Evolutionary conservation across 2,113 vertebrate genomes (phyloP).

Genomic region (Cryptotis parvus): DNA sequence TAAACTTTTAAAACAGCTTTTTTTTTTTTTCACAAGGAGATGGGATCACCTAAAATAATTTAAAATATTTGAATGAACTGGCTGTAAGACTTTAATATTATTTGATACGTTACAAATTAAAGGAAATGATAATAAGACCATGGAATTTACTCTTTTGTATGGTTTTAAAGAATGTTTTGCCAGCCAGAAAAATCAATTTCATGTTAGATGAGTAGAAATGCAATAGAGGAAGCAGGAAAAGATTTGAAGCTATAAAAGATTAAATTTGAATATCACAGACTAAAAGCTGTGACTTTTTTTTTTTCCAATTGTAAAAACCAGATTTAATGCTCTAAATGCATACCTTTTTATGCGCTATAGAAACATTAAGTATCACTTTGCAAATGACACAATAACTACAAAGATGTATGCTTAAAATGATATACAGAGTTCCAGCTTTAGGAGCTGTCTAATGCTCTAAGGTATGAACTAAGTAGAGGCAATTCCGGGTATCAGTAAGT

Average conservation of each 20-base stretch:
- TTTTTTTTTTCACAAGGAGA: neutral
- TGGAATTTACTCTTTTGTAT: conserved; percentile 35
- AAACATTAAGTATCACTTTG: conserved; percentile 11
- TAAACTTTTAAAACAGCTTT: conserved; percentile 11
- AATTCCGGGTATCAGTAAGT: conserved; percentile 24
- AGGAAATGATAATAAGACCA: conserved; percentile 47
- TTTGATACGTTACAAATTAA: neutral
- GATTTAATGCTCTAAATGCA: neutral
- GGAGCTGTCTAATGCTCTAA: neutral
- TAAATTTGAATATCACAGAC: conserved; percentile 59
- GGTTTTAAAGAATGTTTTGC: conserved; percentile 51
- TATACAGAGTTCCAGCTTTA: neutral
- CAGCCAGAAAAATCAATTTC: conserved; percentile 67
- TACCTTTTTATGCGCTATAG: conserved; percentile 40
- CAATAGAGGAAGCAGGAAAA: conserved; percentile 16
- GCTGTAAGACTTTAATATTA: conserved; percentile 51
- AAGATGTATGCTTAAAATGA: conserved; percentile 11
- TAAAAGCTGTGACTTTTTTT: neutral
- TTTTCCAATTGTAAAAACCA: conserved; percentile 39
- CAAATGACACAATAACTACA: conserved; percentile 57
- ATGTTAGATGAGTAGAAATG: conserved; percentile 59
- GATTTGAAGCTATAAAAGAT: conserved; percentile 19
- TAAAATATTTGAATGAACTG: conserved; percentile 1
- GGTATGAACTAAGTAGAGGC: neutral
- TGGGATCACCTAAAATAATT: conserved; percentile 18